Evolutionary conservation across 2,113 vertebrate species (phyloP), one percentile per base, ranked within the genome.

Genomic region (Catharus minimus): DNA sequence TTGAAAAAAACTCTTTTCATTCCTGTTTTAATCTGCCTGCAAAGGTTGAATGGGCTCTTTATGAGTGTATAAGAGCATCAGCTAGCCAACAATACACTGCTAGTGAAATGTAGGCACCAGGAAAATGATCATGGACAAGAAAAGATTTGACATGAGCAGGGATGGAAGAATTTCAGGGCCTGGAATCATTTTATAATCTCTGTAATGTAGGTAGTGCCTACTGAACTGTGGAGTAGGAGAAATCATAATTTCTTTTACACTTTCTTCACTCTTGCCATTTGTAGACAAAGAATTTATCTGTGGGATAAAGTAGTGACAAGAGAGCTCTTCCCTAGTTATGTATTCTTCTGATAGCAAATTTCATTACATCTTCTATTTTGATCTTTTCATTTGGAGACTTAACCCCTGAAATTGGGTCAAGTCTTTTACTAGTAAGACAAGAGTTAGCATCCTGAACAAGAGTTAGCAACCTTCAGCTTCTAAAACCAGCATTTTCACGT

Each of bases 201-300:
- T 36, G 14, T 30, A 13, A 4, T 1, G 3, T n/a, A 44, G 32
- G 33, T 3, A 44, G 23, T 1, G 2, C 19, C n/a, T 43, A 7
- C 27, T 53, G 1, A 0, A 7, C 21, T 26, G 16, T 36, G 39
- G 10, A 56, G 44, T 15, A 58, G 33, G 22, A 76, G 16, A 58
- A 88, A 60, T 23, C 16, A 43, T 15, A 0, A 8, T 52, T 69
- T 80, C 44, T 82, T 77, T 69, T 39, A 22, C 8, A 2, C 3
- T 47, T 84, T 61, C 22, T 57, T 74, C 41, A 43, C 23, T 16
- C 30, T 56, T 61, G 32, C 9, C 4, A 4, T 55, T 53, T 38
- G n/a, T 19, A 83, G 39, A 22, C 47, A 53, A 38, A 49, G 5
- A 56, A 19, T 66, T 66, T 46, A 53, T 57, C 33, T 43, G 27